Evolutionary conservation across 1,140 invertebrate genomes (phyloP).

Genomic region (Pygmarrhopalites habei): DNA sequence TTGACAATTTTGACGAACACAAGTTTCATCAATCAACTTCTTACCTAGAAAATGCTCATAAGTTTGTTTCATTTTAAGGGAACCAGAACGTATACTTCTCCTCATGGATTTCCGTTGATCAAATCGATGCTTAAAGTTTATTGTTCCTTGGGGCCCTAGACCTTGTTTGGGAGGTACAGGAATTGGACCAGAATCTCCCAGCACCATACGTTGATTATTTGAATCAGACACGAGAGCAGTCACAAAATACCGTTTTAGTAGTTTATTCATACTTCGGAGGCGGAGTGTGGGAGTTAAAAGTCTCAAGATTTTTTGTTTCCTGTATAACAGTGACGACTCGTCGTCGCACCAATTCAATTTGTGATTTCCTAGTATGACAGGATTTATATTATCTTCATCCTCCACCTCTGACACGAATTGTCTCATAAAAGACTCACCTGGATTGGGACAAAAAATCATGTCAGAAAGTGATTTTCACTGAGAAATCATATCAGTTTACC

Average conservation of each 20-base stretch:
- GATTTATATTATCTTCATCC: slow-evolving; percentile 58
- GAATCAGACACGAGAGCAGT: slow-evolving; percentile 54
- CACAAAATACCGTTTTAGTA: slow-evolving; percentile 46
- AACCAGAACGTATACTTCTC: slow-evolving; percentile 74
- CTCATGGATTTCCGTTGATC: slow-evolving; percentile 59
- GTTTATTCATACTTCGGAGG: slow-evolving; percentile 58
- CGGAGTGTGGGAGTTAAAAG: slow-evolving; percentile 62
- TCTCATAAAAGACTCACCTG: slow-evolving; percentile 97
- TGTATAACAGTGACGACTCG: slow-evolving; percentile 53
- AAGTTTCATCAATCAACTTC: too few species aligned
- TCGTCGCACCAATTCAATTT: slow-evolving; percentile 33
- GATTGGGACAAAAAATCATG: too few species aligned
- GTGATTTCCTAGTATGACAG: slow-evolving; percentile 34
- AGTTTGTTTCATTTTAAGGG: slow-evolving; percentile 84
- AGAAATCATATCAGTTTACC: too few species aligned
- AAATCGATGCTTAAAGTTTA: slow-evolving; percentile 75
- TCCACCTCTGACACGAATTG: slow-evolving; percentile 85
- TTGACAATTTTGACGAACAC: too few species aligned
- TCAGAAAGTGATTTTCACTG: too few species aligned
- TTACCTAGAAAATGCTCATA: slow-evolving; percentile 83
- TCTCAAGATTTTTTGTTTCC: slow-evolving; percentile 65
- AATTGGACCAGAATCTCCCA: slow-evolving; percentile 84
- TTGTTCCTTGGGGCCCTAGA: slow-evolving; percentile 72
- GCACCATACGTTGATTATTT: slow-evolving; percentile 77
- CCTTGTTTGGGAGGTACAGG: slow-evolving; percentile 70